These are phyloP conservation scores for Cyanoliseus patagonus DNA, from an alignment of 2,113 vertebrate genomes.

Conservation along the genomic window DNA sequence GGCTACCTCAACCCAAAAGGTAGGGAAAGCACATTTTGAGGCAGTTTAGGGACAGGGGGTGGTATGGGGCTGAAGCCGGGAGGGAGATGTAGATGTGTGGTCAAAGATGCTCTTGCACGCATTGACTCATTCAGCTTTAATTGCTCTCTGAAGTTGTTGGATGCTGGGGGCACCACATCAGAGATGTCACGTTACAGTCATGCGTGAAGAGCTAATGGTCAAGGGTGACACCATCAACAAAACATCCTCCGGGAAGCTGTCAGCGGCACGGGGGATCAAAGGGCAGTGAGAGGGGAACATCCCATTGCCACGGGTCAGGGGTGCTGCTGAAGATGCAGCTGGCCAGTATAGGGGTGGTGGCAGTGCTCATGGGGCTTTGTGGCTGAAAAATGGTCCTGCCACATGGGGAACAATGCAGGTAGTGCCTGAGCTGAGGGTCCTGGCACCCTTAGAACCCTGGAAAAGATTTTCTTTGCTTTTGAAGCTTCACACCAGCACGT, in stretches of 20 bases:
- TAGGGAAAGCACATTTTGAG: background rate
- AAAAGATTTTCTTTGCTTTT: background rate
- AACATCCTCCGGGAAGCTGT: constrained; percentile 41
- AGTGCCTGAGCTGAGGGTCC: too few relatives aligned
- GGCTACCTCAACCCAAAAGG: accelerated
- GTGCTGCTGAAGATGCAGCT: background rate
- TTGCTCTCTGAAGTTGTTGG: background rate
- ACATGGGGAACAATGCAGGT: too few relatives aligned
- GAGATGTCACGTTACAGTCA: constrained; percentile 26
- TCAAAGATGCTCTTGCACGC: background rate
- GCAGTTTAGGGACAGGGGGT: background rate
- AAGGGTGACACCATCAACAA: constrained; percentile 23
- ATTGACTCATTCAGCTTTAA: constrained; percentile 1
- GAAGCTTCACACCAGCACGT: background rate
- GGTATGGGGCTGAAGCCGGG: background rate
- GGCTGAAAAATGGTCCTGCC: background rate
- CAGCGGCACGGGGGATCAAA: background rate
- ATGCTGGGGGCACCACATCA: background rate
- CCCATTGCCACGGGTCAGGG: background rate
- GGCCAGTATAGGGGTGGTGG: background rate
- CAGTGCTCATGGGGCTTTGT: background rate
- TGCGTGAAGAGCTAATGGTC: constrained; percentile 10
- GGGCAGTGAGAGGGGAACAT: background rate
- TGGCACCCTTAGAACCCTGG: background rate
- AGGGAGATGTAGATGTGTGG: background rate